Conservation (phyloP, 1,140 invertebrate genomes). For the Argopecten irradians region DNA sequence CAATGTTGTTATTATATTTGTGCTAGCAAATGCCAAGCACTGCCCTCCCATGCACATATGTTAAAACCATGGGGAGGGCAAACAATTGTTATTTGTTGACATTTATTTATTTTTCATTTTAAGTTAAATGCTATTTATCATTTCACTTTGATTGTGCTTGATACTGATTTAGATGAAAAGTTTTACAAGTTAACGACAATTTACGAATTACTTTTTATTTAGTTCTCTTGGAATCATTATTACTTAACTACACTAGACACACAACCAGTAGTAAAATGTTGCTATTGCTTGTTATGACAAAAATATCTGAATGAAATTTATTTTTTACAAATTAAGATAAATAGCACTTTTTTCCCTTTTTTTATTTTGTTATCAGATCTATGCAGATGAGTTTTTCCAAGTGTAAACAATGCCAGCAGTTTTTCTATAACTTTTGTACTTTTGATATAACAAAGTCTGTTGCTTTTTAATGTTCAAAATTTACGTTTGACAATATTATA, state of each 20-base stretch:
- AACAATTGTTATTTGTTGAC: neutral
- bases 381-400: neutral
- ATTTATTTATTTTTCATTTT: conserved; percentile 24
- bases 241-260: too few species aligned
- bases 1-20: neutral
- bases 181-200: too few species aligned
- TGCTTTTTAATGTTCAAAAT: neutral
- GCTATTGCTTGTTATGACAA: too few species aligned
- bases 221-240: too few species aligned
- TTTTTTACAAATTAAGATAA: neutral
- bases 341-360: neutral
- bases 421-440: neutral
- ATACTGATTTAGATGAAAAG: neutral
- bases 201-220: too few species aligned
- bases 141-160: neutral
- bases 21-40: neutral
- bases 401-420: neutral
- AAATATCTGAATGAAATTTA: neutral
- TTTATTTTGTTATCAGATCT: neutral
- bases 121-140: neutral
- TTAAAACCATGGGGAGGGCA: conserved; percentile 5
- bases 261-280: too few species aligned
- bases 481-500: neutral
- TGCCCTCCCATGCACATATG: conserved; percentile 6
- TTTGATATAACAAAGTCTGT: neutral